Conservation (phyloP, 2,888 invertebrate species). For the Nomada flava region DNA sequence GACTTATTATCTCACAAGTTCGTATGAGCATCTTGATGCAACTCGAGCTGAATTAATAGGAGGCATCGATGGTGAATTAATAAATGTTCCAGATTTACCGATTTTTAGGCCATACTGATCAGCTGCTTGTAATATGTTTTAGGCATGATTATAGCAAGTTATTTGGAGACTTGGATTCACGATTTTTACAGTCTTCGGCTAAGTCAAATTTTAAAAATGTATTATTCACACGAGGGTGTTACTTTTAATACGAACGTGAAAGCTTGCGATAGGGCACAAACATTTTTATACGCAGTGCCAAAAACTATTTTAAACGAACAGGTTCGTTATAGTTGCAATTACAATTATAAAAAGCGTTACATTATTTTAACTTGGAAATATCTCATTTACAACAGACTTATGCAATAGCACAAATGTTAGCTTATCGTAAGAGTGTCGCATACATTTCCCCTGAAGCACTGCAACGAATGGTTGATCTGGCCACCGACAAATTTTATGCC, state of each 20-base stretch:
- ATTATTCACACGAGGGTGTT: conserved; percentile 88
- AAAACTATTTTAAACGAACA: conserved; percentile 76
- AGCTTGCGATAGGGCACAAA: conserved; percentile 86
- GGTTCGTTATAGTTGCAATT: conserved; percentile 62
- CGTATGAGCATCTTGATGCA: conserved; percentile 86
- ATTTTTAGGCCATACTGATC: neutral
- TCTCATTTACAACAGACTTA: conserved; percentile 68
- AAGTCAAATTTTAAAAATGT: conserved; percentile 89
- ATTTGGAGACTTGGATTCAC: conserved; percentile 85
- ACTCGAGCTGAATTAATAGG: conserved; percentile 89
- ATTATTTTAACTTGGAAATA: conserved; percentile 9
- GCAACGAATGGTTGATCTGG: conserved; percentile 66
- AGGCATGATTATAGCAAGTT: conserved; percentile 86
- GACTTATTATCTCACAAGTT: conserved; percentile 85
- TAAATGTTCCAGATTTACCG: neutral
- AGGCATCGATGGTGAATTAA: conserved; percentile 87
- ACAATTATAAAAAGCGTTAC: neutral
- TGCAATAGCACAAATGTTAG: conserved; percentile 74
- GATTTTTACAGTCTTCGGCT: conserved; percentile 85
- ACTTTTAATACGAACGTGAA: conserved; percentile 86
- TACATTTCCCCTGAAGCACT: conserved; percentile 74
- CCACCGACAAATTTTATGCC: conserved; percentile 70
- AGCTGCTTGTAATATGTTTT: conserved; percentile 49
- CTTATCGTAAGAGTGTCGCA: conserved; percentile 73
- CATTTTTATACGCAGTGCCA: conserved; percentile 76